Conservation (phyloP, 2,113 vertebrate species). For the Ciconia maguari region DNA sequence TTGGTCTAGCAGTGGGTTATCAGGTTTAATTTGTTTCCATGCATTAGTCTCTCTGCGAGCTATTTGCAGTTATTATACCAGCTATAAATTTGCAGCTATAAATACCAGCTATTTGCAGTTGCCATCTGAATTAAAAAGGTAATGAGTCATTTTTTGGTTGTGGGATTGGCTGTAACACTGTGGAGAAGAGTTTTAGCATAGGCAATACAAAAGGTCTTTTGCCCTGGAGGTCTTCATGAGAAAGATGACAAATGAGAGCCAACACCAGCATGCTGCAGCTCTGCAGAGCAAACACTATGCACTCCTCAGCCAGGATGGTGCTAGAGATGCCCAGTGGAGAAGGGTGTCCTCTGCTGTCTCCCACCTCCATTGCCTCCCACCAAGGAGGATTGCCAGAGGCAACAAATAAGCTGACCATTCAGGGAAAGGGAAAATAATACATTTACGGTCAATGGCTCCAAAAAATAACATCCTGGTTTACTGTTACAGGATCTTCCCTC, state of each 20-base stretch:
- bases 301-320: not conserved
- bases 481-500: not conserved
- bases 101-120: not conserved
- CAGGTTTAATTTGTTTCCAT: not conserved
- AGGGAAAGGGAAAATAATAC: not conserved
- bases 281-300: not conserved
- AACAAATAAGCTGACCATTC: not conserved
- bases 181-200: not conserved
- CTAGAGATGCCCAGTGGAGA: rapidly evolving
- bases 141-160: rapidly evolving
- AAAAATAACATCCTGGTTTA: not conserved
- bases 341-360: not conserved
- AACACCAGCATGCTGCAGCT: not conserved
- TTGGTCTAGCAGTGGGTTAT: not conserved
- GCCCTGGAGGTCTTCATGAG: not conserved
- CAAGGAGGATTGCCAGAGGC: not conserved
- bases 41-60: not conserved
- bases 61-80: not conserved
- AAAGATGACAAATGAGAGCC: not conserved
- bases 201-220: not conserved
- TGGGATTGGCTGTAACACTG: too few relatives aligned
- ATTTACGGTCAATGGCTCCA: not conserved
- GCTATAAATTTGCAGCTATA: too few relatives aligned
- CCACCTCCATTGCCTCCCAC: not conserved
- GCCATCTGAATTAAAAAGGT: not conserved